Conservation (phyloP, 2,113 vertebrate species). For the Crotalus horridus region DNA sequence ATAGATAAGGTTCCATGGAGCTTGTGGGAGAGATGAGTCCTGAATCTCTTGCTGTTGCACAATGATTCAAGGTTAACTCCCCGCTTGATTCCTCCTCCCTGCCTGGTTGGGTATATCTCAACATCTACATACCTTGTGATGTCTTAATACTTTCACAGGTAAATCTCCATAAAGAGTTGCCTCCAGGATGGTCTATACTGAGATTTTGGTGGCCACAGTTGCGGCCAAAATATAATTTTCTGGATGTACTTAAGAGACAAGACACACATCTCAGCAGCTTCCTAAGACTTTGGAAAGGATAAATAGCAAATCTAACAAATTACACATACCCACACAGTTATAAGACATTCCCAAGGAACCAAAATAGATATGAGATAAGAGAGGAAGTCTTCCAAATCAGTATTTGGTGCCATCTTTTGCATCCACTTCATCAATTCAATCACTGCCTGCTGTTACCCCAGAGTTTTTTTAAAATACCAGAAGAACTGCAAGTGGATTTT, state of each 20-base stretch:
- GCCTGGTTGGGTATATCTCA: background rate
- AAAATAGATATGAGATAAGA: background rate
- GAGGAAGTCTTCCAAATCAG: conserved; percentile 30
- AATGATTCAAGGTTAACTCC: background rate
- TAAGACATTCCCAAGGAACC: background rate
- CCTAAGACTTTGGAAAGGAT: background rate
- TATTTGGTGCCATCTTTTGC: background rate
- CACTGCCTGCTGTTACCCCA: conserved; percentile 34
- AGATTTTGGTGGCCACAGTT: background rate
- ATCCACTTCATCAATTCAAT: conserved; percentile 8
- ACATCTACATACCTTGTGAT: background rate
- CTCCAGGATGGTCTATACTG: background rate
- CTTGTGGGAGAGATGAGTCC: background rate
- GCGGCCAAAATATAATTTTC: background rate
- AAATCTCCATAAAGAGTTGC: background rate
- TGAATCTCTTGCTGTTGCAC: background rate
- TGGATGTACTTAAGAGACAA: background rate
- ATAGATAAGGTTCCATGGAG: background rate
- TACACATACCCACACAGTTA: background rate
- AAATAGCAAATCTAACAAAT: background rate
- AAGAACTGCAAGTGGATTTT: conserved; percentile 48
- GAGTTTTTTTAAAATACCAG: conserved; percentile 59
- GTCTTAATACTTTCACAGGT: background rate
- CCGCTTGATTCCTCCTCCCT: background rate
- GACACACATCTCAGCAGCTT: background rate